Evolutionary conservation across 2,888 invertebrate species (phyloP).

Genomic region (Criorhina ranunculi): DNA sequence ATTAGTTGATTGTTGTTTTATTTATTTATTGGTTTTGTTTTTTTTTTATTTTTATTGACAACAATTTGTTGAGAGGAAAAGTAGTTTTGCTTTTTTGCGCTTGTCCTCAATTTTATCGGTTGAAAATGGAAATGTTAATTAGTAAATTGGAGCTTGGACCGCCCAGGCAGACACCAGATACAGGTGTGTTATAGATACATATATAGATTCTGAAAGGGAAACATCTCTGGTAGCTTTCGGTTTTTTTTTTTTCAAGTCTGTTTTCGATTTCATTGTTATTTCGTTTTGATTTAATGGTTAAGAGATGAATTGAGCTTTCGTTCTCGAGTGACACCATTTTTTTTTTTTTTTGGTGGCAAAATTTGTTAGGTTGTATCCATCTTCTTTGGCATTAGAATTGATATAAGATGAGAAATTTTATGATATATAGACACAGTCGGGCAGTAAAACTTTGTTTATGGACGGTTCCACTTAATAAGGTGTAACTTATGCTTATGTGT

Average conservation of each 20-base stretch:
- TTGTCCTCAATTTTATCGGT: background rate
- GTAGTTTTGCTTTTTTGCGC: conserved; percentile 16
- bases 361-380: background rate
- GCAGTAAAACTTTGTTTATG: conserved; percentile 7
- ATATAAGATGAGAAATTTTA: background rate
- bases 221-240: conserved; percentile 1
- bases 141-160: background rate
- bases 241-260: conserved; percentile 14
- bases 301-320: conserved; percentile 9
- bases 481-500: conserved; percentile 17
- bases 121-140: background rate
- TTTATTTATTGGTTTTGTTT: conserved; percentile 9
- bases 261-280: conserved; percentile 37
- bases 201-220: background rate
- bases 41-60: conserved; percentile 17
- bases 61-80: conserved; percentile 25
- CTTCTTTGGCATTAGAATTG: background rate
- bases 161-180: too few species aligned
- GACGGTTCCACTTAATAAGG: conserved; percentile 19
- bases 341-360: conserved; percentile 16
- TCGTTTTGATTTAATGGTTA: background rate
- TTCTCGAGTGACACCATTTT: conserved; percentile 15
- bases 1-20: conserved; percentile 32
- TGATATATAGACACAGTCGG: conserved; percentile 4
- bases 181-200: too few species aligned